Evolutionary conservation across 1,140 invertebrate species (phyloP).

Genomic region (Drosophila chauvacae): DNA sequence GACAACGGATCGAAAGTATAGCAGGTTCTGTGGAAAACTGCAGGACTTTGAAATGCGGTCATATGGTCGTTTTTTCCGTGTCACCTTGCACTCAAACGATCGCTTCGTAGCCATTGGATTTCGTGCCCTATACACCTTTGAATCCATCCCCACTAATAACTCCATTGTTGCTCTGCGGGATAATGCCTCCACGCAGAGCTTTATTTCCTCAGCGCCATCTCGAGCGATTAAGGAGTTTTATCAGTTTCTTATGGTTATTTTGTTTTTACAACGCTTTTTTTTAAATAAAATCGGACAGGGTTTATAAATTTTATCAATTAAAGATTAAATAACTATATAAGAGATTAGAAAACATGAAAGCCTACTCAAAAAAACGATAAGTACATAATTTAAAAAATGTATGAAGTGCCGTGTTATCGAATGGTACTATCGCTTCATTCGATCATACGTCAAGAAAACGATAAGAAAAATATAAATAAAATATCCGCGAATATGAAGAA

Average conservation of each 20-base stretch:
- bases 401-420: background rate
- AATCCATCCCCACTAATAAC: conserved; percentile 38
- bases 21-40: conserved; percentile 93
- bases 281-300: background rate
- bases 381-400: background rate
- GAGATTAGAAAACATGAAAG: background rate
- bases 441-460: no score
- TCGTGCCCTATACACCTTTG: conserved; percentile 94
- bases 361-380: background rate
- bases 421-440: background rate
- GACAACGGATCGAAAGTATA: conserved; percentile 93
- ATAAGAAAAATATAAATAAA: background rate
- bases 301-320: background rate
- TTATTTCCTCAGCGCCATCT: conserved; percentile 35
- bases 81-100: conserved; percentile 97
- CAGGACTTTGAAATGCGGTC: conserved; percentile 92
- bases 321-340: background rate
- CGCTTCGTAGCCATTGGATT: conserved; percentile 96
- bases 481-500: no score
- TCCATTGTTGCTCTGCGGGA: conserved; percentile 39
- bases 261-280: conserved; percentile 5
- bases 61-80: conserved; percentile 96
- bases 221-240: background rate
- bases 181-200: conserved; percentile 81
- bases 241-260: background rate